Evolutionary conservation across 2,113 vertebrate species (phyloP).

Genomic region (Menura novaehollandiae): DNA sequence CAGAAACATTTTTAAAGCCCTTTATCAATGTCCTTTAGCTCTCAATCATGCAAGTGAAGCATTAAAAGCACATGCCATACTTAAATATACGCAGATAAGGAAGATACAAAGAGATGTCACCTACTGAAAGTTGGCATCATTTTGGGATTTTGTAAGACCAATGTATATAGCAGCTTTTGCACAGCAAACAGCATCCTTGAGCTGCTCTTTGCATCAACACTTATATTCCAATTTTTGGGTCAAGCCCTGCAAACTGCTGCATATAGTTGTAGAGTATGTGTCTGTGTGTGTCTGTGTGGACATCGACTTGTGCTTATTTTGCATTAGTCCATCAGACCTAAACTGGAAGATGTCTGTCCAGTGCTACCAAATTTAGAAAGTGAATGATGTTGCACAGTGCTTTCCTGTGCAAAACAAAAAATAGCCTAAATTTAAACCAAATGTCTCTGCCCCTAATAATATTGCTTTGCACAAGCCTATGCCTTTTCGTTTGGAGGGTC

Average conservation of each 20-base stretch:
- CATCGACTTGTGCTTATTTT: background rate
- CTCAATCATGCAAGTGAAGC: background rate
- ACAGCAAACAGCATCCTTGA: background rate
- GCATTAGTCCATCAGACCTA: accelerated
- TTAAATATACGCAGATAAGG: background rate
- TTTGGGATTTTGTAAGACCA: background rate
- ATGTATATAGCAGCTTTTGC: background rate
- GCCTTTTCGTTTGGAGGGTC: background rate
- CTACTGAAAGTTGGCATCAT: background rate
- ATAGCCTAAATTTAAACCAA: background rate
- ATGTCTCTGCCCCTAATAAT: background rate
- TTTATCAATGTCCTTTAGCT: background rate
- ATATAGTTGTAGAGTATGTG: accelerated
- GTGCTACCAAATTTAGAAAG: background rate
- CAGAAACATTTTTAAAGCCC: background rate
- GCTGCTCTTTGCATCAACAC: background rate
- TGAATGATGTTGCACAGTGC: background rate
- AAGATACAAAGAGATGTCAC: background rate
- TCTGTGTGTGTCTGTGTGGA: too few relatives aligned
- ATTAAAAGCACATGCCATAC: background rate
- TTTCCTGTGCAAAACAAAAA: background rate
- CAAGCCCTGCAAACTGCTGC: background rate
- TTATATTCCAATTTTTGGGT: background rate
- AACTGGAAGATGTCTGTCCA: background rate
- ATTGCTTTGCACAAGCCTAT: background rate